Base-by-base conservation (phyloP, 2,113 vertebrate species). In the Rhizomys pruinosus region DNA sequence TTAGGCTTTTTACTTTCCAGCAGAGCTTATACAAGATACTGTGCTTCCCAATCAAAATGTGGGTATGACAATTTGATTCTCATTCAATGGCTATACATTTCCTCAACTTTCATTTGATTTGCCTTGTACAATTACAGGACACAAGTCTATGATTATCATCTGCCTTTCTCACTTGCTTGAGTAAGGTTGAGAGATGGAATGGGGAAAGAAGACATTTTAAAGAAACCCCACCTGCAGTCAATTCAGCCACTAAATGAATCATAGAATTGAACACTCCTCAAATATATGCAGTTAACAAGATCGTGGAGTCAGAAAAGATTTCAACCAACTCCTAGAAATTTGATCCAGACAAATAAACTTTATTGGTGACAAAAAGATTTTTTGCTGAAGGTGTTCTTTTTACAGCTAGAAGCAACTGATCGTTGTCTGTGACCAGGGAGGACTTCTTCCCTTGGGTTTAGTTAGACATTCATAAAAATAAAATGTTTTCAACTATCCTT, bases 231-330 rank as follows among this genome's bases (percentile, higher is more conserved):
- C 17, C 68, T 89, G 66, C 12, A 27, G 16, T 73, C 84, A 72
- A 69, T 52, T 63, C 68, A 91, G 74, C 20, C 55, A 84, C 77
- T 52, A 69, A 52, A 57, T 76, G 64, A 95, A 87, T 94, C 84
- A 44, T 10, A 80, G 71, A 79, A 44, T 19, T 85, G 84, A 92
- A 84, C 72, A 84, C 61, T 73, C 55, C 39, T 84, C 44, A 80
- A 64, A 72, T 42, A 44, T 3, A 4, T 66, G 16, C 61, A 77
- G 8, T 68, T 90, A 57, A 69, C 27, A n/a, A 82, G 76, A 55
- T 72, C 79, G 27, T 76, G 85, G 34, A 88, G 63, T 86, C 94
- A 81, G 32, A 73, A 34, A 73, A 90, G 39, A 69, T 88, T 90
- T 95, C 79, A 84, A 25, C 76, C n/a, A 69, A 69, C 74, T 69